phyloP scores from a whole-genome alignment of 2,113 vertebrate genomes.

The Danio rerio region GRCz12tu NC_133195.1:46964001-46964500 shows the following conservation, averaged over 20 bases:
- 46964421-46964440: slow-evolving; percentile 70
- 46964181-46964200: slow-evolving; percentile 70
- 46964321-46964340: slow-evolving; percentile 49
- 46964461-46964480: slow-evolving; percentile 71
- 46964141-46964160: slow-evolving; percentile 77
- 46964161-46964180: slow-evolving; percentile 74
- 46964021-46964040: slow-evolving; percentile 36
- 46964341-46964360: slow-evolving; percentile 63
- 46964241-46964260: slow-evolving; percentile 77
- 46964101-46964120: slow-evolving; percentile 79
- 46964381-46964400: slow-evolving; percentile 74
- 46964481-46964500: slow-evolving; percentile 57
- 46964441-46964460: slow-evolving; percentile 76
- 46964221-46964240: slow-evolving; percentile 81
- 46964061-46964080: slow-evolving; percentile 75
- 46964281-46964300: slow-evolving; percentile 68
- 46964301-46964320: slow-evolving; percentile 40
- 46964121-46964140: slow-evolving; percentile 80
- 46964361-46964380: slow-evolving; percentile 66
- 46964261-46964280: slow-evolving; percentile 72
- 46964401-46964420: slow-evolving; percentile 68
- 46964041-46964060: slow-evolving; percentile 58
- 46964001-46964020: neutral
- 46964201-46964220: slow-evolving; percentile 78
- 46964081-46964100: slow-evolving; percentile 76